phyloP scores from a whole-genome alignment of 37 sponge, comb jelly and placozoan species.

The Beroe forskalii region DNA sequence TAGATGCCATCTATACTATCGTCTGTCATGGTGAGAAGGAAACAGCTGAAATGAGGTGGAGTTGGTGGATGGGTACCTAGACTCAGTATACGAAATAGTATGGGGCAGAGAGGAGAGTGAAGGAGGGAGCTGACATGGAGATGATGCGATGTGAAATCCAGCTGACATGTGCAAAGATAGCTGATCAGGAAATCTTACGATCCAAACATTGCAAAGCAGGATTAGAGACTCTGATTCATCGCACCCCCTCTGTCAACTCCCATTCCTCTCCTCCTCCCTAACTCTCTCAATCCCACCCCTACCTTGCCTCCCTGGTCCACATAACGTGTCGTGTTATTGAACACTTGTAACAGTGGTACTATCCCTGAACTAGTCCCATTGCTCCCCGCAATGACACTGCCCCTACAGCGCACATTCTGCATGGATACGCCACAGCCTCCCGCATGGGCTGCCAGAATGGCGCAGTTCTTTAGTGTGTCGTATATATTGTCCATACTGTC shows the following conservation, averaged over 20 bases:
- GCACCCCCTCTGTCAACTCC: too few relatives aligned
- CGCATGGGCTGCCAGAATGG: conserved; percentile 92
- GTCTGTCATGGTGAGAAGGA: conserved; percentile 94
- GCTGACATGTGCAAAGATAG: too few relatives aligned
- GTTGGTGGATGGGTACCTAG: neutral
- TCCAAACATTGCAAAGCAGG: too few relatives aligned
- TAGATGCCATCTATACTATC: conserved; percentile 99
- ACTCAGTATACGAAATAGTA: conserved; percentile 16
- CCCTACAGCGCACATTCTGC: conserved; percentile 79
- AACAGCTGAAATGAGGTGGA: conserved; percentile 78
- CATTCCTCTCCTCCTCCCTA: too few relatives aligned
- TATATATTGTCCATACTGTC: conserved; percentile 74
- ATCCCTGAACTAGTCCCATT: conserved; percentile 95
- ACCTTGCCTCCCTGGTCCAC: conserved; percentile 99
- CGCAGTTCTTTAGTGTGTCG: conserved; percentile 94
- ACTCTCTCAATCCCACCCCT: neutral
- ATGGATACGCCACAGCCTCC: conserved; percentile 94
- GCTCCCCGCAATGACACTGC: conserved; percentile 98
- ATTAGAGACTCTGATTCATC: too few relatives aligned
- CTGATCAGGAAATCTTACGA: too few relatives aligned
- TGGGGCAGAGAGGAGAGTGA: neutral
- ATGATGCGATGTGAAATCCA: neutral
- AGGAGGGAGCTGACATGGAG: too few relatives aligned
- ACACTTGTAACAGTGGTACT: conserved; percentile 95
- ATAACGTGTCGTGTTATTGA: conserved; percentile 95